phyloP scores from a whole-genome alignment of 2,797 vertebrate species.

The Anguilla pacifica region DNA sequence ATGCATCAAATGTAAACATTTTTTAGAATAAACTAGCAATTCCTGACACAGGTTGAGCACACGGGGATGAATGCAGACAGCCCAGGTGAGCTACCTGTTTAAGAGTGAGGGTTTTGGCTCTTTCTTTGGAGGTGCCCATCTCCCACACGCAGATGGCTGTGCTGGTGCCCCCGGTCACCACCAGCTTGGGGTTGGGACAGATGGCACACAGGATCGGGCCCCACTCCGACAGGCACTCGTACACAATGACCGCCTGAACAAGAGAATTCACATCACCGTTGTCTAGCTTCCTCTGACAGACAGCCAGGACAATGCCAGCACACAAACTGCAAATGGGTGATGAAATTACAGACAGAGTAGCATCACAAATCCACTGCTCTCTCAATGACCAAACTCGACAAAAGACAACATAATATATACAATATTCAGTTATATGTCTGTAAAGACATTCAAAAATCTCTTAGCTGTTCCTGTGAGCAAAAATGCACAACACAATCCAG shows the following conservation, averaged over 20 bases:
- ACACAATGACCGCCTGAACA: conserved; percentile 86
- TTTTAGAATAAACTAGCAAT: not conserved
- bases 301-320: not conserved
- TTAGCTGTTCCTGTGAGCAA: not conserved
- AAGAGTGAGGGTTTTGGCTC: conserved; percentile 85
- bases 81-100: conserved; percentile 83
- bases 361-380: not conserved
- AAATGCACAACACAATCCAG: not conserved
- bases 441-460: not conserved
- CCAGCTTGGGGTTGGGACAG: conserved; percentile 91
- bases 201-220: conserved; percentile 93
- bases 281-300: not conserved
- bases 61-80: not conserved
- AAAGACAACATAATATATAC: not conserved
- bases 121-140: conserved; percentile 91
- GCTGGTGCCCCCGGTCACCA: conserved; percentile 91
- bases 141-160: conserved; percentile 97
- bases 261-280: not conserved
- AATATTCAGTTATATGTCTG: not conserved
- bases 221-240: conserved; percentile 96
- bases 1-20: not conserved
- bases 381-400: not conserved
- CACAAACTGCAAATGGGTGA: not conserved
- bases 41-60: not conserved
- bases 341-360: not conserved